These are phyloP conservation scores for Nysson spinosus DNA, from an alignment of 2,888 invertebrate genomes.

Conservation along the genomic window DNA sequence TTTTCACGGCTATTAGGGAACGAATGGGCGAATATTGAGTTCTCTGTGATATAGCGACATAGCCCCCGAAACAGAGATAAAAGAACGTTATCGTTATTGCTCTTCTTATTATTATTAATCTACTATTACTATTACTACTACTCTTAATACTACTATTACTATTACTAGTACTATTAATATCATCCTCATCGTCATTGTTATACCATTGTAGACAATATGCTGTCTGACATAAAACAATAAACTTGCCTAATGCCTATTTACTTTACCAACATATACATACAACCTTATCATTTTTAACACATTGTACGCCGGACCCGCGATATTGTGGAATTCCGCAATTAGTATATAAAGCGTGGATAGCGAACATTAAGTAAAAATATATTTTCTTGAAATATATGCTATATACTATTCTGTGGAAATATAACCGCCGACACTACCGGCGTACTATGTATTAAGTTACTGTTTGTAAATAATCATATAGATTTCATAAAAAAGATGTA, in stretches of 20 bases:
- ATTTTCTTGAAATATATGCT: no score
- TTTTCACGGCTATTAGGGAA: slow-evolving; percentile 35
- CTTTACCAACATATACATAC: no score
- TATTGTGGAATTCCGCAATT: no score
- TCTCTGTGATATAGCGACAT: slow-evolving; percentile 75
- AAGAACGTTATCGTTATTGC: slow-evolving; percentile 67
- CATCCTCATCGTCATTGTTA: slow-evolving; percentile 55
- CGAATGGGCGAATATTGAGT: slow-evolving; percentile 61
- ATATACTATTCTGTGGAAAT: no score
- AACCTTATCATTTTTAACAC: no score
- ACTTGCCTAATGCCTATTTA: slow-evolving; percentile 67
- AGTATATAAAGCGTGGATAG: no score
- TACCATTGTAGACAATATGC: slow-evolving; percentile 62
- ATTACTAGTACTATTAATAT: slow-evolving; percentile 49
- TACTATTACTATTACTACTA: slow-evolving; percentile 43
- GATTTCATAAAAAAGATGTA: no score
- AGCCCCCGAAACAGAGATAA: slow-evolving; percentile 70
- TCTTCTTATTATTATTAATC: slow-evolving; percentile 58
- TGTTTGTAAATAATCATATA: no score
- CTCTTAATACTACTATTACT: slow-evolving; percentile 62
- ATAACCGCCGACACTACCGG: no score
- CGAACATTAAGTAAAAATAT: no score
- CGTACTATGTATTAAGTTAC: no score
- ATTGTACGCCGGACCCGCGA: no score
- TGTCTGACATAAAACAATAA: slow-evolving; percentile 68